These are phyloP conservation scores for Tachina lurida DNA, from an alignment of 2,888 invertebrate genomes.

Conservation along the genomic window DNA sequence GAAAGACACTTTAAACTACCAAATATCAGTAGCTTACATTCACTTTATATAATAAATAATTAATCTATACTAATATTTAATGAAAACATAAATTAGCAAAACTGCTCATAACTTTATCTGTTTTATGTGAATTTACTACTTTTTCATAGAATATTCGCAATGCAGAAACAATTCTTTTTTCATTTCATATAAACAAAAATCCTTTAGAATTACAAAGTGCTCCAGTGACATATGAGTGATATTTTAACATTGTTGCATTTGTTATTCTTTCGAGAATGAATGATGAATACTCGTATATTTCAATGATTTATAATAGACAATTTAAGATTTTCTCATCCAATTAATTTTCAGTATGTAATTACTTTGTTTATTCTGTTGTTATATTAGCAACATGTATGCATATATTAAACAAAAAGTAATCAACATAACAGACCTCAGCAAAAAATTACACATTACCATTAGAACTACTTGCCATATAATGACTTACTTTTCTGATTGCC, in stretches of 20 bases:
- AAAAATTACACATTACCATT: too few relatives aligned
- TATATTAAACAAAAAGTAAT: too few relatives aligned
- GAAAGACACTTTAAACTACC: background rate
- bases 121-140: background rate
- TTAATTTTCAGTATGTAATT: too few relatives aligned
- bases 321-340: background rate
- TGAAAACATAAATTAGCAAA: constrained; percentile 9
- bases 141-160: background rate
- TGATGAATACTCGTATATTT: background rate
- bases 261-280: background rate
- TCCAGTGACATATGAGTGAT: constrained; percentile 33
- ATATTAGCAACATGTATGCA: too few relatives aligned
- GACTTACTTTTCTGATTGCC: too few relatives aligned
- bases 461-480: too few relatives aligned
- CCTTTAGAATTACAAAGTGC: background rate
- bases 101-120: background rate
- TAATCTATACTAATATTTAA: constrained; percentile 31
- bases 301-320: too few relatives aligned
- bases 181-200: background rate
- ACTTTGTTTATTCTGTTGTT: too few relatives aligned
- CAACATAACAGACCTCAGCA: too few relatives aligned
- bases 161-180: background rate
- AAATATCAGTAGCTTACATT: background rate
- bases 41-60: background rate
- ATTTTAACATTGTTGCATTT: constrained; percentile 7